Evolutionary conservation across 2,888 invertebrate species (phyloP).

Genomic region (Nasonovia ribisnigri): DNA sequence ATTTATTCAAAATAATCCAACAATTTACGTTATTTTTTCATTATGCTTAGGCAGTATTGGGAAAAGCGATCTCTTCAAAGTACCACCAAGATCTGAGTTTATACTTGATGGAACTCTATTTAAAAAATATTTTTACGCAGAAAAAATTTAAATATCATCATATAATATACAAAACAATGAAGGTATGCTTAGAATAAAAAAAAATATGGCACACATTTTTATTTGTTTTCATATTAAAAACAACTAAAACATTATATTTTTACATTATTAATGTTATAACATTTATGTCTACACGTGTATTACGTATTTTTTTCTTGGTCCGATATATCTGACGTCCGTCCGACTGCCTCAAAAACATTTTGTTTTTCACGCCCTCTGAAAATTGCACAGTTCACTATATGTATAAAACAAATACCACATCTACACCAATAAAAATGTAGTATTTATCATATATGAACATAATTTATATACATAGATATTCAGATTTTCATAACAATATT

Average conservation of each 20-base stretch:
- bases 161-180: not conserved
- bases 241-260: not conserved
- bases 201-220: not conserved
- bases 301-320: not conserved
- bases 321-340: not conserved
- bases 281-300: not conserved
- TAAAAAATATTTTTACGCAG: not conserved
- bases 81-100: not conserved
- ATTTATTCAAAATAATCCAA: not conserved
- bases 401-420: not conserved
- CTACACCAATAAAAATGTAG: not conserved
- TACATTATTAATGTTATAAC: not conserved
- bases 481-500: no score
- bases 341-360: not conserved
- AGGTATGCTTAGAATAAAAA: no score
- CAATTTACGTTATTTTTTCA: not conserved
- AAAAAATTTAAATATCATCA: not conserved
- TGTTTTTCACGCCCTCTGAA: not conserved
- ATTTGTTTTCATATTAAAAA: not conserved
- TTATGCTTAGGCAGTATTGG: not conserved
- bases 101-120: not conserved
- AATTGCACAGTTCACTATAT: not conserved
- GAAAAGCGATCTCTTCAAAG: not conserved
- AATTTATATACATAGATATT: no score
- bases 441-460: no score